Base-by-base conservation (phyloP, 23 tunicate species). In the Halocynthia roretzi region DNA sequence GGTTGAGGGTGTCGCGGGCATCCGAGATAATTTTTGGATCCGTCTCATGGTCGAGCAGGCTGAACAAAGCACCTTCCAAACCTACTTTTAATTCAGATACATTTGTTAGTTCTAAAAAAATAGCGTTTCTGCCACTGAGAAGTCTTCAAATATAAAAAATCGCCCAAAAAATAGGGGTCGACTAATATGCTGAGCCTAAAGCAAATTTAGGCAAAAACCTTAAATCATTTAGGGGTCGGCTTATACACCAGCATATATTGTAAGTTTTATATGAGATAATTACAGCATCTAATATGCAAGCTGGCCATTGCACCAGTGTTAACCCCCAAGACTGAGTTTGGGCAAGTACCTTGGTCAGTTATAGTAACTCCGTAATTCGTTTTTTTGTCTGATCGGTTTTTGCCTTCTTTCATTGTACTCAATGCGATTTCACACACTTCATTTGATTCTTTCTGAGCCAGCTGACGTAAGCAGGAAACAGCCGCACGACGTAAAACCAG, bases 21-120 rank as follows among this genome's bases (percentile, higher is more conserved):
- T 93, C 87, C 6, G 91, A 81, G 51, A 65, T 62, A 54, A 92
- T 54, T 54, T 77, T 82, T 14, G 64, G 19, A 80, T 92, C 84
- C 57, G 52, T 52, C 63, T 92, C 98, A 15, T 83, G 72, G 75
- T 92, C 98, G 55, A 92, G 85, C n/a, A 92, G 73, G 54, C 68
- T 61, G 84, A 92, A 92, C 62, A 92, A 51, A 6, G 98, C 98
- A 54, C 98, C 98, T 74, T 92, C 98, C 70, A 92, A 67, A 48
- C 98, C 98, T 92, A 62, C 44, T 31, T 31, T 31, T 31, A 31
- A 31, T 31, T 31, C 44, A 31, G 44, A 31, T 31, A 31, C 44
- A 31, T 31, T 31, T 31, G 44, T 31, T 31, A 31, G 44, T 31
- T 31, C 44, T 31, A 31, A 31, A 31, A 31, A 31, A 31, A 31